Evolutionary conservation across 1,140 invertebrate genomes (phyloP), one percentile per base, ranked within the genome.

Genomic region (Lepidurus arcticus): DNA sequence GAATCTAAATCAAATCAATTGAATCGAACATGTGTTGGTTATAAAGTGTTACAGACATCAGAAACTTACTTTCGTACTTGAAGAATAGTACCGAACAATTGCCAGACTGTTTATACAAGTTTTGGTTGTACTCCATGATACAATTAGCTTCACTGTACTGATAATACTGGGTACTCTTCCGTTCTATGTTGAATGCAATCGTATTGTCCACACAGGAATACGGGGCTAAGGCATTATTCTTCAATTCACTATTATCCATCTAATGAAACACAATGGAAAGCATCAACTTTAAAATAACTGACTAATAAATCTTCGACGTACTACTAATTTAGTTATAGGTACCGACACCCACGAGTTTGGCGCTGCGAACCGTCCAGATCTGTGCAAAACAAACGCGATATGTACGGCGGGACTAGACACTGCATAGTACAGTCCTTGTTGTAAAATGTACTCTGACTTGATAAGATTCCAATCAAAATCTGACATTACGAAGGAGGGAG

Each of bases 401-500:
- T 44, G n/a, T 5, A 74, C 45, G n/a, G 75, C 16, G 34, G 34
- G 44, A 74, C 47, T 73, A n/a, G 78, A 78, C 43, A 78, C 78
- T 43, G 78, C 78, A 34, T 75, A 78, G 34, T 75, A 44, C 0
- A 78, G 7, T 10, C 78, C 78, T 13, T 45, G 26, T 45, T 73
- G 73, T 1, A 74, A 44, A 42, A 73, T 74, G 42, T 75, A 45
- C 6, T 34, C 75, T 13, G 65, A 16, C n/a, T 42, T 75, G 7
- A 78, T 44, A 6, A 78, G 74, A 8, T 21, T 78, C 10, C 44
- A 74, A 16, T 78, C 78, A n/a, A 74, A 78, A 10, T 78, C 78
- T 78, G 3, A 1, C 2, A n/a, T 65, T 11, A 21, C 3, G 3
- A 65, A 16, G 8, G 6, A 13, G n/a, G 4, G 21, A 65, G 3